Base-by-base conservation (phyloP, 2,888 invertebrate species). In the Trypoxylon attenuatum region DNA sequence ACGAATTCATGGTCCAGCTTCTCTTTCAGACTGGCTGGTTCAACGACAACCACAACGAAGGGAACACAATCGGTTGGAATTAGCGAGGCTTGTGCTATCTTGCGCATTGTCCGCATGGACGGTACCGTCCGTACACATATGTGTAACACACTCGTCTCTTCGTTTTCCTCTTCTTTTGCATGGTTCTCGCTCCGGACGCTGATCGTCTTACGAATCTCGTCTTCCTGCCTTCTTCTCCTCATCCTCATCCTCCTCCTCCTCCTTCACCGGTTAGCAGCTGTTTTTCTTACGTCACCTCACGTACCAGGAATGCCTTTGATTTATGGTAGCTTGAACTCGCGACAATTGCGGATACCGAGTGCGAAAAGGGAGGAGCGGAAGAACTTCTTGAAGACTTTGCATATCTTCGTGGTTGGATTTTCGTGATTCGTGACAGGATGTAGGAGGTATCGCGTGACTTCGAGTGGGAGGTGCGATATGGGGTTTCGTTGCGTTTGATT, bases 61-160 rank as follows among this genome's bases (percentile, higher is more conserved):
- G 49, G 77, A 76, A 73, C 65, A 82, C 82, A 82, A 82, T 82
- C 76, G 79, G 68, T 55, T 65, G 72, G 76, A 81, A 82, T 81
- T 82, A 82, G 80, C 77, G 71, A 68, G 80, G 76, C 80, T 80
- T 80, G 81, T 81, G 77, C 78, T 73, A 69, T 69, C 81, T 77
- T 71, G 59, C 46, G 52, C 51, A 76, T 76, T 76, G 77, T 76
- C 51, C 69, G 70, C 38, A 13, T 45, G 52, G 46, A n/a, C n/a
- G n/a, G n/a, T n/a, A n/a, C n/a, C 53, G 49, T 54, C 51, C 52
- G 46, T 55, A 59, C 66, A n/a, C 67, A 67, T 59, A 39, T 59
- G 66, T 39, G 42, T 41, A 65, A 51, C 59, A n/a, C 33, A 13
- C 33, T 3, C 33, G 33, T 13, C 45, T 16, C 19, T 27, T 29